A percentile compares a stretch with the other conserved stretches of the same genome.
Evolutionary conservation across 1,140 invertebrate genomes (phyloP).

Genomic region (Brachionus rotundiformis): DNA sequence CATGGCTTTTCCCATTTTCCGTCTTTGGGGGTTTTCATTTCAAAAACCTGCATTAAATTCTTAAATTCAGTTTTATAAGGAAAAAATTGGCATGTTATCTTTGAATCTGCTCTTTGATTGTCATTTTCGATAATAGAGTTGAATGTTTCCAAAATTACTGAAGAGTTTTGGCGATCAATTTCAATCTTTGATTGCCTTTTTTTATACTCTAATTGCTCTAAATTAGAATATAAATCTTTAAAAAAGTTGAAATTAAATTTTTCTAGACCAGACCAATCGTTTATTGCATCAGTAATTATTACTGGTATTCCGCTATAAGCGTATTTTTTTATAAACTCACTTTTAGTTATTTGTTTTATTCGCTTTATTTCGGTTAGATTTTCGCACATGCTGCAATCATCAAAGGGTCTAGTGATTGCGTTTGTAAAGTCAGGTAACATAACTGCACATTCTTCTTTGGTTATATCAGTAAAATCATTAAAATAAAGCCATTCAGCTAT

Average conservation of each 20-base stretch:
- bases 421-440: slow-evolving; percentile 68
- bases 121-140: slow-evolving; percentile 32
- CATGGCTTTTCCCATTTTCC: slow-evolving; percentile 72
- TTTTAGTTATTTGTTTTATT: slow-evolving; percentile 69
- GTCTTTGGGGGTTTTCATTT: slow-evolving; percentile 69
- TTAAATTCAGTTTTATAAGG: slow-evolving; percentile 81
- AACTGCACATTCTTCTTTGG: slow-evolving; percentile 60
- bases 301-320: slow-evolving; percentile 77
- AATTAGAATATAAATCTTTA: slow-evolving; percentile 71
- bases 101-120: background rate
- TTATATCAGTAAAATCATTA: slow-evolving; percentile 42
- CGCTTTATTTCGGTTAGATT: slow-evolving; percentile 69
- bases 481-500: slow-evolving; percentile 32
- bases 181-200: slow-evolving; percentile 7
- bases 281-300: slow-evolving; percentile 75
- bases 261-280: slow-evolving; percentile 73
- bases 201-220: background rate
- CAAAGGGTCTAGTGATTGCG: slow-evolving; percentile 72
- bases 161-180: slow-evolving; percentile 3
- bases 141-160: slow-evolving; percentile 28
- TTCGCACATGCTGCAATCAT: slow-evolving; percentile 74
- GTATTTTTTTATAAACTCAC: slow-evolving; percentile 71
- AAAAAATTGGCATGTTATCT: slow-evolving; percentile 77
- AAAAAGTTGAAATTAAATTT: slow-evolving; percentile 78
- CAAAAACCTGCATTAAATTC: slow-evolving; percentile 74